Evolutionary conservation across 1,140 invertebrate species (phyloP), one percentile per base, ranked within the genome.

Genomic region (Ips nitidus): DNA sequence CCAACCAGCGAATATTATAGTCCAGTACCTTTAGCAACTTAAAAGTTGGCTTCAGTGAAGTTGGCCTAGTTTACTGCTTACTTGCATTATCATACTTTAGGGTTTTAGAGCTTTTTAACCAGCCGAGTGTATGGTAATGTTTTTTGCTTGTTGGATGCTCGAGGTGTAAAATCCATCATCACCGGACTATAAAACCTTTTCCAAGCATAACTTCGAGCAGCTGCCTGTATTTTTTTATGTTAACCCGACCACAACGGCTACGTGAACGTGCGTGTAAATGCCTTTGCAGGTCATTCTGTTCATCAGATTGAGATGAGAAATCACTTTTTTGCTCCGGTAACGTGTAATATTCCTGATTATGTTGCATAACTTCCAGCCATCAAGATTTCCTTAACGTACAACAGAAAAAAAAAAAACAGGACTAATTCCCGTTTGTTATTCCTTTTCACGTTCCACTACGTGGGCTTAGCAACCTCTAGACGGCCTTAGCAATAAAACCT

Each of bases 151-250:
- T 22, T 22, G 22, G 22, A 22, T 22, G 22, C 22, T 22, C 22
- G 22, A 22, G 22, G 22, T 22, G 22, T 22, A 22, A 22, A 22
- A 22, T 22, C 22, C 22, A 22, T 22, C 22, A 22, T 22, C 22
- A 53, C 62, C 43, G 62, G 62, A 64, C 50, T 64, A 56, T 36
- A 64, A 36, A 50, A 50, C 45, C 22, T 4, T 53, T 72, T 75
- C 72, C 74, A 71, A 68, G 45, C 22, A 50, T 50, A 50, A 50
- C 71, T 71, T 70, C 47, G 56, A 58, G 71, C 64, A 63, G 68
- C 58, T 65, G 47, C 64, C 62, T 66, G 42, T 61, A 70, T 70
- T 75, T 75, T 75, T 75, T 50, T 50, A 50, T 22, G 73, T 75
- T 75, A 57, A 71, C 71, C 65, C 67, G 72, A 65, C 59, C 72